Conservation (phyloP, 2,113 vertebrate genomes). For the Argyrosomus japonicus region DNA sequence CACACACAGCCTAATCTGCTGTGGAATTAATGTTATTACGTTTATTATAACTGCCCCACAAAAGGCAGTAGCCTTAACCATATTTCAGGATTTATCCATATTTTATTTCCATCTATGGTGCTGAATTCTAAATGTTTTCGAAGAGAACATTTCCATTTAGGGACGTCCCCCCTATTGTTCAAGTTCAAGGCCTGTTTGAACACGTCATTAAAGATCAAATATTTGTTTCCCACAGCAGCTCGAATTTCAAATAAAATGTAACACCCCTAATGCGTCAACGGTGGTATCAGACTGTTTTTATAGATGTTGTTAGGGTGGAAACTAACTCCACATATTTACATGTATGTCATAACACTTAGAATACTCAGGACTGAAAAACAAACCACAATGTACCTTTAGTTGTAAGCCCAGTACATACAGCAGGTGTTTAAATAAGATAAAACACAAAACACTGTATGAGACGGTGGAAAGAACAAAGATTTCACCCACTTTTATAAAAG, state of each 20-base stretch:
- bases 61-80: not conserved
- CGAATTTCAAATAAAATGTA: not conserved
- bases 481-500: slow-evolving; percentile 35
- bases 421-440: slow-evolving; percentile 37
- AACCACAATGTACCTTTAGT: slow-evolving; percentile 23
- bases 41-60: not conserved
- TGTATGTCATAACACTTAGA: not conserved
- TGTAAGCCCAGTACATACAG: slow-evolving; percentile 17
- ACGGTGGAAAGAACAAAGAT: slow-evolving; percentile 24
- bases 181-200: not conserved
- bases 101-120: not conserved
- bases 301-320: not conserved
- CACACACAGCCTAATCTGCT: not conserved
- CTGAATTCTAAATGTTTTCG: not conserved
- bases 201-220: not conserved
- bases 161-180: not conserved
- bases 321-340: not conserved
- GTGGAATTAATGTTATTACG: not conserved
- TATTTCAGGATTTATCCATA: not conserved
- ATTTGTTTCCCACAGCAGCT: not conserved
- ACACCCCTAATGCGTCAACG: not conserved
- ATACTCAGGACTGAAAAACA: slow-evolving; percentile 1
- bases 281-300: not conserved
- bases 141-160: not conserved
- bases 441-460: slow-evolving; percentile 4